Evolutionary conservation across 1,140 invertebrate species (phyloP).

Genomic region (Parapsyche elsis): DNA sequence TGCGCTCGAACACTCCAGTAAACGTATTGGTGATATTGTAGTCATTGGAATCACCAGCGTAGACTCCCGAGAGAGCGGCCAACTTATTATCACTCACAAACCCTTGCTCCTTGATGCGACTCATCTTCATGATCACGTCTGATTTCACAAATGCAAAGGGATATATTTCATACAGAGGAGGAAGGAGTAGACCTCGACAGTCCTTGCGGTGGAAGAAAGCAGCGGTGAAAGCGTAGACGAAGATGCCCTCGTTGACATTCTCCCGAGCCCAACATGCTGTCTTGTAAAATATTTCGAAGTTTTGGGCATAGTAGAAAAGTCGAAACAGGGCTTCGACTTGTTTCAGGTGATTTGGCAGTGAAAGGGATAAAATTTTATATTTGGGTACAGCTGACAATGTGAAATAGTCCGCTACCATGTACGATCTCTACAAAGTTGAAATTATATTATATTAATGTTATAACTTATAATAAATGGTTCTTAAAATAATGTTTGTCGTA

Average conservation of each 20-base stretch:
- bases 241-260: conserved; percentile 73
- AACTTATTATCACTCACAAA: conserved; percentile 57
- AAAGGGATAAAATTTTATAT: too few relatives aligned
- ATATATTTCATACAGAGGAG: conserved; percentile 75
- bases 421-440: not conserved
- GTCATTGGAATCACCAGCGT: conserved; percentile 60
- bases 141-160: conserved; percentile 73
- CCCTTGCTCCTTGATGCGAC: conserved; percentile 72
- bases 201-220: conserved; percentile 71
- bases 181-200: conserved; percentile 59
- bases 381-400: too few relatives aligned
- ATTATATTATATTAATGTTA: not conserved
- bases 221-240: conserved; percentile 70
- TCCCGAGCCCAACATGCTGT: conserved; percentile 73
- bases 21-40: conserved; percentile 50
- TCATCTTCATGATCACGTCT: conserved; percentile 71
- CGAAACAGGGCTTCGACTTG: conserved; percentile 64
- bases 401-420: too few relatives aligned
- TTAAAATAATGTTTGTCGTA: conserved; percentile 53
- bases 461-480: too few relatives aligned
- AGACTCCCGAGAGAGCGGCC: conserved; percentile 59
- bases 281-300: conserved; percentile 74
- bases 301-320: conserved; percentile 72
- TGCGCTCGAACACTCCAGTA: conserved; percentile 61
- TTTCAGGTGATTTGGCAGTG: too few relatives aligned